These are phyloP conservation scores for Nemotelus pantherinus DNA, from an alignment of 2,888 invertebrate genomes.

Conservation along the genomic window DNA sequence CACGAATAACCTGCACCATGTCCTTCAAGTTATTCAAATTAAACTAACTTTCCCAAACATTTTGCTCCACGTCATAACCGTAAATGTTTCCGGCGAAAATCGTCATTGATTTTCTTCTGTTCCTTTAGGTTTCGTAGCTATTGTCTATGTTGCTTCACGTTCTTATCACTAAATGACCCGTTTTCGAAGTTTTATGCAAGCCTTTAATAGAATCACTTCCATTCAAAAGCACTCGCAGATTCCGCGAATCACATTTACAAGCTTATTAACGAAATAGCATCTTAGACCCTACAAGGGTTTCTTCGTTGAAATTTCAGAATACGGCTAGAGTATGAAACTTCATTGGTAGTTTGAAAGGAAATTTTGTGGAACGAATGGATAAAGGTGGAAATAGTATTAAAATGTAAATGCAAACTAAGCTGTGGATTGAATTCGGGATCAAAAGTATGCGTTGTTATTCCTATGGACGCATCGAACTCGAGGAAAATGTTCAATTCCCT, in stretches of 20 bases:
- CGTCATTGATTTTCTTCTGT: neutral
- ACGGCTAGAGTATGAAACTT: neutral
- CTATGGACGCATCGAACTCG: no score
- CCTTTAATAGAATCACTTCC: slow-evolving; percentile 1
- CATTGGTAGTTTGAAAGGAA: neutral
- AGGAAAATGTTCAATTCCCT: no score
- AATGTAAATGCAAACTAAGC: slow-evolving; percentile 7
- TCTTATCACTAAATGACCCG: neutral
- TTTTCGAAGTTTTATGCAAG: neutral
- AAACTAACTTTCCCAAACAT: neutral
- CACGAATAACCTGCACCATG: neutral
- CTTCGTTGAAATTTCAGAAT: neutral
- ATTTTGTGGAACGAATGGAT: neutral
- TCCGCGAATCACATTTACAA: neutral
- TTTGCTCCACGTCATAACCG: neutral
- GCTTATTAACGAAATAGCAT: neutral
- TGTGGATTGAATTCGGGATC: neutral
- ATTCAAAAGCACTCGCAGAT: neutral
- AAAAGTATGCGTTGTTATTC: no score
- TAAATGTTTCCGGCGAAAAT: neutral
- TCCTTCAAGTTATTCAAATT: neutral
- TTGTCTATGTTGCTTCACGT: neutral
- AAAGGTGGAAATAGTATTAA: neutral
- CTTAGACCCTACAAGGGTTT: neutral
- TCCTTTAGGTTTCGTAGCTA: neutral